Percentiles rank a stretch among this genome's conserved stretches.
Evolutionary conservation across 1,140 invertebrate genomes (phyloP).

Genomic region (Hycleus cichorii): DNA sequence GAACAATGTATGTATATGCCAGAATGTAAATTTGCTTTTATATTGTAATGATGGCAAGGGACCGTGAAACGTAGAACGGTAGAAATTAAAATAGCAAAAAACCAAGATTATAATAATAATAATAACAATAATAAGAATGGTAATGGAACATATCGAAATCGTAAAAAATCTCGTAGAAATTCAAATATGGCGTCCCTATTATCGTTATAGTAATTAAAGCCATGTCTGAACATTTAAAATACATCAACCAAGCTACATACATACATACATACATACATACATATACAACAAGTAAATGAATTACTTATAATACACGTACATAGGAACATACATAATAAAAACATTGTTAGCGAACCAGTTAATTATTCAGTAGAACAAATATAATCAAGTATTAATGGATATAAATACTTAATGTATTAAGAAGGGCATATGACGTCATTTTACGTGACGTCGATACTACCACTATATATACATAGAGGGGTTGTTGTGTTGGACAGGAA

Average conservation of each 20-base stretch:
- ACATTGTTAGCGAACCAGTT: constrained; percentile 28
- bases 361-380: constrained; percentile 28
- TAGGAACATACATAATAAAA: constrained; percentile 27
- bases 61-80: too few species aligned
- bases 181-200: too few species aligned
- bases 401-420: constrained; percentile 25
- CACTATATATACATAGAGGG: too few species aligned
- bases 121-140: too few species aligned
- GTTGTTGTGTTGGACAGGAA: constrained; percentile 9
- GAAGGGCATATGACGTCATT: constrained; percentile 25
- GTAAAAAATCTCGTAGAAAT: too few species aligned
- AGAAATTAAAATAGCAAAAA: too few species aligned
- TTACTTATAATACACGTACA: constrained; percentile 16
- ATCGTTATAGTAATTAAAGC: neutral
- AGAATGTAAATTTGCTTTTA: too few species aligned
- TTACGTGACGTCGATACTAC: constrained; percentile 11
- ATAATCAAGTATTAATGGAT: constrained; percentile 28
- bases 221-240: constrained; percentile 10
- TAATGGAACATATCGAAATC: too few species aligned
- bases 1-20: too few species aligned
- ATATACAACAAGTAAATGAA: constrained; percentile 14
- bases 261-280: constrained; percentile 4
- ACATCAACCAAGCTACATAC: constrained; percentile 7
- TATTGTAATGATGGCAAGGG: too few species aligned
- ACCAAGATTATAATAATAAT: too few species aligned